These are phyloP conservation scores for Cisticola juncidis DNA, from an alignment of 2,113 vertebrate genomes.

Conservation along the genomic window DNA sequence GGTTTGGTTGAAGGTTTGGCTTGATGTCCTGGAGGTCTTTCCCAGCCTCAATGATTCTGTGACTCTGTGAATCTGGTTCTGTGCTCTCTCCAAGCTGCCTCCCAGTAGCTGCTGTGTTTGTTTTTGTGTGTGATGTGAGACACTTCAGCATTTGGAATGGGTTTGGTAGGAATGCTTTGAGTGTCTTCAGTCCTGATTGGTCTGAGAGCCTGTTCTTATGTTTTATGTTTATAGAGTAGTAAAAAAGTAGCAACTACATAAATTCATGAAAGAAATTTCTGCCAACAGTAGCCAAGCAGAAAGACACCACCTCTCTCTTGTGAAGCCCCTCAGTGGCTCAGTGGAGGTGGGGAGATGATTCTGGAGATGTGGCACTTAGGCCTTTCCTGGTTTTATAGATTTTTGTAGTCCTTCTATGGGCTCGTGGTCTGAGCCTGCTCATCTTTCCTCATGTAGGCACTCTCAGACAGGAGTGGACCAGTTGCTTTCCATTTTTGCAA, in stretches of 20 bases:
- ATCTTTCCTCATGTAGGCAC: not conserved
- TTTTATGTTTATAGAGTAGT: not conserved
- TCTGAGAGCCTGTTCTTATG: not conserved
- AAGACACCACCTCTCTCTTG: not conserved
- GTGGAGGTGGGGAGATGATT: not conserved
- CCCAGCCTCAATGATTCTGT: not conserved
- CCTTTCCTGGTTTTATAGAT: not conserved
- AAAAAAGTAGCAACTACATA: not conserved
- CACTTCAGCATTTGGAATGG: not conserved
- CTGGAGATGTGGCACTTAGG: not conserved
- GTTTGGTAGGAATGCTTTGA: not conserved
- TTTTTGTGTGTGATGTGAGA: not conserved
- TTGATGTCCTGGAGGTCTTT: not conserved
- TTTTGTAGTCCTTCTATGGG: not conserved
- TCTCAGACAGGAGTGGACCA: no score
- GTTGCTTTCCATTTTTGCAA: not conserved
- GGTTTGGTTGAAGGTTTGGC: not conserved
- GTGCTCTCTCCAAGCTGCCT: not conserved
- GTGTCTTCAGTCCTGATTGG: not conserved
- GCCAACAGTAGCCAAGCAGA: not conserved
- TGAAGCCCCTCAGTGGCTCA: not conserved
- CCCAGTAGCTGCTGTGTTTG: not conserved
- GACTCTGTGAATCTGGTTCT: not conserved
- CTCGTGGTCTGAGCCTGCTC: not conserved
- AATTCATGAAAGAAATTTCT: not conserved